Evolutionary conservation across 2,888 invertebrate genomes (phyloP).

Genomic region (Pseudoips prasinana): DNA sequence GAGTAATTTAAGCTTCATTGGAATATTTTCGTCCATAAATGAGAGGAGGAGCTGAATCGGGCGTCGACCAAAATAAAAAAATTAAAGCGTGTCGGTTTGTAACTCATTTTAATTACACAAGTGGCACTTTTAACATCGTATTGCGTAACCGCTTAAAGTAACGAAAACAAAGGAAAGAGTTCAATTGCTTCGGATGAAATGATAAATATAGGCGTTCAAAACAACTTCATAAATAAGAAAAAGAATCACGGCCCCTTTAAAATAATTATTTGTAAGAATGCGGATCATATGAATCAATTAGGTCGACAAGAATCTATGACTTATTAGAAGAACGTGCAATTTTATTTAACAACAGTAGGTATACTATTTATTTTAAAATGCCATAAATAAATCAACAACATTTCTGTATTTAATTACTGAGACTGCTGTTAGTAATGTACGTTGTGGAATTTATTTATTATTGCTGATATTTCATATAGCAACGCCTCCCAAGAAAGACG

Average conservation of each 20-base stretch:
- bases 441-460: too few species aligned
- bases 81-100: slow-evolving; percentile 31
- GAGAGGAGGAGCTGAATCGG: slow-evolving; percentile 30
- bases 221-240: slow-evolving; percentile 2
- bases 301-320: slow-evolving; percentile 12
- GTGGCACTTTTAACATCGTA: slow-evolving; percentile 21
- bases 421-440: too few species aligned
- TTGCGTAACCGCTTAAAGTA: slow-evolving; percentile 17
- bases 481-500: slow-evolving; percentile 9
- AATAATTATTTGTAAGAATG: slow-evolving; percentile 33
- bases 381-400: slow-evolving; percentile 5
- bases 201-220: slow-evolving; percentile 1
- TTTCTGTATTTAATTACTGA: too few species aligned
- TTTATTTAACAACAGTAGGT: slow-evolving; percentile 12
- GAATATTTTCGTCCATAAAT: slow-evolving; percentile 45
- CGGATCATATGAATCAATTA: slow-evolving; percentile 39
- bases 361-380: slow-evolving; percentile 4
- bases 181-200: slow-evolving; percentile 7
- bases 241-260: background rate
- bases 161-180: slow-evolving; percentile 14
- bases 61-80: slow-evolving; percentile 40
- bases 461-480: too few species aligned
- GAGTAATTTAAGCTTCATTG: slow-evolving; percentile 52
- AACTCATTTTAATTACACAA: slow-evolving; percentile 27
- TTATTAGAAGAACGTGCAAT: slow-evolving; percentile 10